phyloP scores from a whole-genome alignment of 2,888 invertebrate species.

The Coelogynopora nodosa region DNA sequence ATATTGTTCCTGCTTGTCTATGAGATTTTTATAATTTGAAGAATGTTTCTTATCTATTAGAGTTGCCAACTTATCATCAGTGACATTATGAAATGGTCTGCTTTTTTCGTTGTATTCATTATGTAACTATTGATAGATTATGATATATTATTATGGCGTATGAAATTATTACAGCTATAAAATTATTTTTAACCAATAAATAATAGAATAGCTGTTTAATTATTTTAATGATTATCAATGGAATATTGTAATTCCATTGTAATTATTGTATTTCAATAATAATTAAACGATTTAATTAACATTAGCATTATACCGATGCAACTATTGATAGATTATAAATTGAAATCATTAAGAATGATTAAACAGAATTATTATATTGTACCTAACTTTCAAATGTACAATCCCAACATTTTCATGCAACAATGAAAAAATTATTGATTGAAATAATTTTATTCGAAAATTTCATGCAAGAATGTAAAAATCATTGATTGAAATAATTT shows the following conservation, averaged over 20 bases:
- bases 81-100: slow-evolving; percentile 4
- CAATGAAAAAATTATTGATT: too few species aligned
- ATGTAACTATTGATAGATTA: too few species aligned
- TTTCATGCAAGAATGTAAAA: too few species aligned
- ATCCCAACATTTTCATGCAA: too few species aligned
- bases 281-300: slow-evolving; percentile 7
- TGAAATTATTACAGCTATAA: not conserved
- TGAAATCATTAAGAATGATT: too few species aligned
- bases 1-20: not conserved
- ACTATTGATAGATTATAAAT: slow-evolving; percentile 7
- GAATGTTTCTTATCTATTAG: not conserved
- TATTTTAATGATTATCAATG: slow-evolving; percentile 7
- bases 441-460: too few species aligned
- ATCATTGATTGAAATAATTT: too few species aligned
- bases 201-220: not conserved
- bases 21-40: not conserved
- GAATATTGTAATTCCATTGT: not conserved
- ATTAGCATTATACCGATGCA: not conserved
- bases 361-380: too few species aligned
- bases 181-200: not conserved
- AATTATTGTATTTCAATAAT: not conserved
- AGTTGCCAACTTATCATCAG: not conserved
- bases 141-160: not conserved
- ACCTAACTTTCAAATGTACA: too few species aligned
- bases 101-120: too few species aligned